Base-by-base conservation (phyloP, 2,888 invertebrate genomes). In the Leptogaster cylindrica region DNA sequence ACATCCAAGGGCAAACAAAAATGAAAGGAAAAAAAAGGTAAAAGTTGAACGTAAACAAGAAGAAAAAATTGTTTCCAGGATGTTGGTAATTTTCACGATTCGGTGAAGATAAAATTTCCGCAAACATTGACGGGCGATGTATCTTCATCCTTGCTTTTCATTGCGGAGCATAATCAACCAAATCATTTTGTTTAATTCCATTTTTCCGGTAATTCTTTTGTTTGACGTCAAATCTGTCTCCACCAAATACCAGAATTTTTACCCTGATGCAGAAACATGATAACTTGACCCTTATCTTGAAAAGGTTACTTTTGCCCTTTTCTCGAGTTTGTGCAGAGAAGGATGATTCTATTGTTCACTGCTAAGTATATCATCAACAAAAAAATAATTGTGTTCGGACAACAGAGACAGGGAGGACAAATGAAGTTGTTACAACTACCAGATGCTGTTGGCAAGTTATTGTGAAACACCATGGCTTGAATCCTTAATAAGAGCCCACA, bases 91-190 rank as follows among this genome's bases (percentile, higher is more conserved):
- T 55, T 55, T 36, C 36, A 23, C 55, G 55, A 36, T 55, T 23
- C 55, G 55, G 55, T 36, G n/a, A 33, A 55, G 55, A 55, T 55
- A 23, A n/a, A n/a, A 23, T 2, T 36, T 23, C 55, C 55, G 31
- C 55, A 55, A 55, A 55, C 55, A 55, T 55, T 55, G 55, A 55
- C 55, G 39, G 33, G 55, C 33, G 55, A 55, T 55, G 33, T 55
- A 55, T 55, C 20, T 55, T 23, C 36, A 36, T 39, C 23, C 46
- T 20, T 36, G 23, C 55, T 55, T 55, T 55, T 7, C 12, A 36
- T 55, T 31, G n/a, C 36, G 36, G 55, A 14, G 39, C 33, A 55
- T 55, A 55, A 55, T 23, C 36, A 55, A 25, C 55, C 55, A 36
- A 55, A 55, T 36, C 33, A 55, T 55, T 55, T 55, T 55, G 55